Evolutionary conservation across 2,113 vertebrate genomes (phyloP).

Genomic region (Felis catus): F.catus_Fca126_mat1.0 CM031412.1:137351501-137352000

Average conservation of each 20-base stretch:
- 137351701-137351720: background rate
- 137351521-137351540: background rate
- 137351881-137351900: background rate
- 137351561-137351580: background rate
- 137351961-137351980: background rate
- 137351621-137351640: background rate
- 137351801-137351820: background rate
- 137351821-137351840: background rate
- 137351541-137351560: background rate
- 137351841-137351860: background rate
- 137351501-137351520: background rate
- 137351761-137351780: background rate
- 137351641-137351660: background rate
- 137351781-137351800: background rate
- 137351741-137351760: background rate
- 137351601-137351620: background rate
- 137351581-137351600: background rate
- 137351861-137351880: background rate
- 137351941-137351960: background rate
- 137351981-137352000: background rate
- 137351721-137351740: no score
- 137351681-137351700: background rate
- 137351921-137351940: background rate
- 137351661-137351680: background rate
- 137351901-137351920: background rate